Evolutionary conservation across 2,888 invertebrate species (phyloP), one percentile per base, ranked within the genome.

Genomic region (Scrobipalpa atriplicella): DNA sequence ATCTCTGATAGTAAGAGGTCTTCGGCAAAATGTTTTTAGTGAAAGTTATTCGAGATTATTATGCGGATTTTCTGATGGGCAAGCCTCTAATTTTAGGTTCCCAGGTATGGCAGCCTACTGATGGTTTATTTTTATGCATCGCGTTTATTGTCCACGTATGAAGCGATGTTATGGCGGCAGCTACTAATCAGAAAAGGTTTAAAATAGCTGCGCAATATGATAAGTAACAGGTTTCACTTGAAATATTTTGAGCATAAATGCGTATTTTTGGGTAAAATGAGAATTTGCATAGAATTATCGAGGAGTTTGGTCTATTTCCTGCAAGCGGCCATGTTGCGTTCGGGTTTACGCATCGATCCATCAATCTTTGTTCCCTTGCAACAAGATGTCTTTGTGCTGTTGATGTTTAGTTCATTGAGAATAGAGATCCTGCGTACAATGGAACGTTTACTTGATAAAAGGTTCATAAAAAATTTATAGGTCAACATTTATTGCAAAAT

Each of bases 1-100:
- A 93, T 93, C 92, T 92, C 92, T 90, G 92, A 78, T 91, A 88
- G 76, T 93, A 93, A 82, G 72, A 38, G 18, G 70, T 79, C 74
- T 76, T 78, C 71, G 72, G 65, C 72, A 85, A 90, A 91, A 87
- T 87, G 81, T 87, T 85, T 83, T 80, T 84, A 80, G 90, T 83
- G 82, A 93, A 93, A 90, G 89, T 89, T 91, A 79, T 85, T 89
- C 79, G 79, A 65, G 75, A 87, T 81, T 76, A 80, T 82, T 79
- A 79, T 91, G 87, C 82, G 82, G 82, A 87, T 86, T 83, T 80
- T 79, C 80, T 84, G 83, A 76, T 77, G 81, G 80, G 75, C 67
- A 83, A 80, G 73, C 83, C 87, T 80, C 81, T 78, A 80, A 77
- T 82, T 77, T 73, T 74, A 79, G 79, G 64, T 68, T 68, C 70